These are phyloP conservation scores for Aegithalos caudatus DNA, from an alignment of 2,113 vertebrate species.

Conservation along the genomic window DNA sequence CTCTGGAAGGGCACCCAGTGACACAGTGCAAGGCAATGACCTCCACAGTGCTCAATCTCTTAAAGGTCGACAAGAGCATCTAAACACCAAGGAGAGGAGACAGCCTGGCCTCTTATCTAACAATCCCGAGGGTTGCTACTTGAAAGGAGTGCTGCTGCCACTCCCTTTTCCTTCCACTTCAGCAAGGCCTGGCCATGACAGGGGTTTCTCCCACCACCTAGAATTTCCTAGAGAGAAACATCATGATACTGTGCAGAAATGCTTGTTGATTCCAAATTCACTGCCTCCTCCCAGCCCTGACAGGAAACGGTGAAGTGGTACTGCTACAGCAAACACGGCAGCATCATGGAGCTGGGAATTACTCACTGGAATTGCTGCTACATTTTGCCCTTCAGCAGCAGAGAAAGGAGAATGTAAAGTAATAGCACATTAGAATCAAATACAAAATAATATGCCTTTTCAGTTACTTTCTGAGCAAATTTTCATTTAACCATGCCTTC, in stretches of 20 bases:
- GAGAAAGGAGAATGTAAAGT: not conserved
- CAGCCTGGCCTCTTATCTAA: not conserved
- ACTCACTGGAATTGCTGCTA: not conserved
- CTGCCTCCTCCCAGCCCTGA: not conserved
- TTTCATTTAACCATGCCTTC: not conserved
- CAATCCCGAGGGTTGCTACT: not conserved
- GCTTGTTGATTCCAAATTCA: not conserved
- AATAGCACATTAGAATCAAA: not conserved
- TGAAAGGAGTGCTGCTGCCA: not conserved
- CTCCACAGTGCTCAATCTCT: not conserved
- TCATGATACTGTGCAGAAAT: not conserved
- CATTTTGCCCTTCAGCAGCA: not conserved
- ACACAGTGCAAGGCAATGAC: not conserved
- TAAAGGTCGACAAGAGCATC: not conserved
- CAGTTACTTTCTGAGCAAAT: not conserved
- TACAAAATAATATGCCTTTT: not conserved
- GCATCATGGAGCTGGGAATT: not conserved
- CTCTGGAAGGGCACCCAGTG: not conserved
- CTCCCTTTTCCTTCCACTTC: conserved; percentile 14
- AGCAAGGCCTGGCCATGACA: not conserved
- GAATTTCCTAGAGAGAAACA: not conserved
- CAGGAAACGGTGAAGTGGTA: not conserved
- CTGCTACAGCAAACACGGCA: not conserved
- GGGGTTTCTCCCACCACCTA: not conserved
- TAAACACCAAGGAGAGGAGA: not conserved